These are phyloP conservation scores for Syrmaticus mikado DNA, from an alignment of 2,113 vertebrate genomes.

Conservation along the genomic window DNA sequence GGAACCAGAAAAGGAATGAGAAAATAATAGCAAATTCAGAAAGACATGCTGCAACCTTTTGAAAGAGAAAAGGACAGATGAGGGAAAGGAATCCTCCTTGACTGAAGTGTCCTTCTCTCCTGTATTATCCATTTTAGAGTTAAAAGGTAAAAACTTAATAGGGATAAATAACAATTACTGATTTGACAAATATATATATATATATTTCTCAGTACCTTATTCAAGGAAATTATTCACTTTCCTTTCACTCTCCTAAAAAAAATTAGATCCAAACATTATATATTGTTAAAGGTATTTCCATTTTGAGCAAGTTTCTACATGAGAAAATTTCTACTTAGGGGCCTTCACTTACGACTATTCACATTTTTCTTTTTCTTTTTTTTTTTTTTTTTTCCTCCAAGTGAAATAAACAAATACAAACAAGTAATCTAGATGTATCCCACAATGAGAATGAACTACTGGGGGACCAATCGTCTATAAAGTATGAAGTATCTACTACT, in stretches of 20 bases:
- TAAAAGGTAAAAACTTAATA: not conserved
- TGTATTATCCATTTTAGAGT: not conserved
- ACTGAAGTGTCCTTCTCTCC: not conserved
- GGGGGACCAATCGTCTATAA: fast-evolving
- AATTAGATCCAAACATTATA: not conserved
- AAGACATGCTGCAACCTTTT: not conserved
- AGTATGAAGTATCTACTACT: not conserved
- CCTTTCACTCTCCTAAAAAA: not conserved
- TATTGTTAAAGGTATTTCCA: not conserved
- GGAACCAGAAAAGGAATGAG: not conserved
- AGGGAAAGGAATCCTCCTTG: not conserved
- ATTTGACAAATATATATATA: too few species aligned
- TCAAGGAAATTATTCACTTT: fast-evolving
- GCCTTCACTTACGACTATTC: not conserved
- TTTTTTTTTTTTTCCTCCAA: not conserved
- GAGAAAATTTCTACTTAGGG: not conserved
- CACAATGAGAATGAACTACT: not conserved
- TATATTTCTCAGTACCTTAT: not conserved
- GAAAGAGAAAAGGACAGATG: not conserved
- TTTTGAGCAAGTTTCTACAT: not conserved
- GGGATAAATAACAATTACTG: not conserved
- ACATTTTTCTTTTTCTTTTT: not conserved
- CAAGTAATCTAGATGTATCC: not conserved
- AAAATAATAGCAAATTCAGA: not conserved
- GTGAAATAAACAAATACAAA: not conserved